A percentile compares a stretch with the other conserved stretches of the same genome.
phyloP scores from a whole-genome alignment of 2,113 vertebrate genomes.

The Varanus salvator region DNA sequence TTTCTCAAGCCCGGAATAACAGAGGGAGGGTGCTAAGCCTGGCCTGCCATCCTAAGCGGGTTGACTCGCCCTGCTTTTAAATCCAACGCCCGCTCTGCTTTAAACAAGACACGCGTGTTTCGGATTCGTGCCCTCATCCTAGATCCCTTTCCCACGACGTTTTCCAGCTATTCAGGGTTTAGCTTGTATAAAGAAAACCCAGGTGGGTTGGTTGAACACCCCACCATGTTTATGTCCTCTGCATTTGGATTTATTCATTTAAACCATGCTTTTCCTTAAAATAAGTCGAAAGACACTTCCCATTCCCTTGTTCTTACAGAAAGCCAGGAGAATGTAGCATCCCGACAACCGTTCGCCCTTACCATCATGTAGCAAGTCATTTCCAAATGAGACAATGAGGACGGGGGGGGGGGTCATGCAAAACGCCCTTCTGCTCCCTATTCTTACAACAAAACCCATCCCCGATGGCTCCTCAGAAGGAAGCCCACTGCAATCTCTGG shows the following conservation, averaged over 20 bases:
- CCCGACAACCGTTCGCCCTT: no score
- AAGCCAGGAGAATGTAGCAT: background rate
- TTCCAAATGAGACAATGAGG: background rate
- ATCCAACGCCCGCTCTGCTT: background rate
- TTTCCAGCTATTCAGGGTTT: background rate
- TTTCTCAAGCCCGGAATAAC: no score
- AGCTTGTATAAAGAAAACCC: background rate
- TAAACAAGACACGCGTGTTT: background rate
- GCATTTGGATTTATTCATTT: background rate
- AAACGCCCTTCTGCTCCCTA: no score
- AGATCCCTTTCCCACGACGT: background rate
- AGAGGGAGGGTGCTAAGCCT: background rate
- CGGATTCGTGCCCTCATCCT: background rate
- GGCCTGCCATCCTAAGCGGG: background rate
- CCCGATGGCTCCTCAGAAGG: background rate
- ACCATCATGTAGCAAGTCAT: background rate
- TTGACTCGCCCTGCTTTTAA: background rate
- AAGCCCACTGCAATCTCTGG: no score
- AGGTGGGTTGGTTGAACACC: no score
- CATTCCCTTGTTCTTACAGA: background rate
- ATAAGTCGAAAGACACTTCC: no score
- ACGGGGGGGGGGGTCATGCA: no score
- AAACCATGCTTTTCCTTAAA: background rate
- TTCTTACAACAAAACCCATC: background rate
- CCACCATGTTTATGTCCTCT: background rate